A percentile compares a stretch with the other conserved stretches of the same genome.
These are phyloP conservation scores for Aplysina aerophoba DNA, from an alignment of 37 sponge, comb jelly and placozoan genomes.

Conservation along the genomic window DNA sequence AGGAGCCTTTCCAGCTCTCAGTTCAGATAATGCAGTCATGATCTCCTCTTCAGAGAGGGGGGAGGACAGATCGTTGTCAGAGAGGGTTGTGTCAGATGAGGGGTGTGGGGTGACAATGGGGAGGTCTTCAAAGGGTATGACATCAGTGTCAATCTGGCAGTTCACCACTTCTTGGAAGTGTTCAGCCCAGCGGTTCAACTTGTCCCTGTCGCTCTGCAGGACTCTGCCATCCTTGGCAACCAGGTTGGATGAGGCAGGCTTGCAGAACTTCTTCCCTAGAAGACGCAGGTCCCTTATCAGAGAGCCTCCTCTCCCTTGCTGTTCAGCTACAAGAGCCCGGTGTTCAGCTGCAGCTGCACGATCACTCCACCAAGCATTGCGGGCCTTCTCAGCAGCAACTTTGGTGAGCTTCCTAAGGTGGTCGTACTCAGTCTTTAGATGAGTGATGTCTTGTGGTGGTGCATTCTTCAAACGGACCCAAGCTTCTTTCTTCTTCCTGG, in stretches of 20 bases:
- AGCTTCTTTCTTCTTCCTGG: conserved; percentile 8
- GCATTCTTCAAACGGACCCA: conserved; percentile 16
- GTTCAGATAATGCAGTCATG: too few species aligned
- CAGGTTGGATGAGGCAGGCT: not conserved
- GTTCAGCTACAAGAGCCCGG: conserved; percentile 13
- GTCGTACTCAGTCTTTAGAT: conserved; percentile 6
- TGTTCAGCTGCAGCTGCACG: not conserved
- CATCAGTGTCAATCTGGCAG: not conserved
- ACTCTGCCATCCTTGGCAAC: not conserved
- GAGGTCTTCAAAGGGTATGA: not conserved
- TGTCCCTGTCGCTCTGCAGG: not conserved
- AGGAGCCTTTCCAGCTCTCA: too few species aligned
- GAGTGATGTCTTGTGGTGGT: not conserved
- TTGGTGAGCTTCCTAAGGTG: conserved; percentile 37
- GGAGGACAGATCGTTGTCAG: too few species aligned
- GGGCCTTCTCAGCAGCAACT: conserved; percentile 15
- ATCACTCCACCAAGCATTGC: not conserved
- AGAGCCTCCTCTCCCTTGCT: conserved; percentile 5
- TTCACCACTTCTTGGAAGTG: too few species aligned
- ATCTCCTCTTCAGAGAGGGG: too few species aligned
- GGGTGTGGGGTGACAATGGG: too few species aligned
- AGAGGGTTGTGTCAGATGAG: too few species aligned
- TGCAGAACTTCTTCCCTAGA: not conserved
- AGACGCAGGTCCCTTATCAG: not conserved
- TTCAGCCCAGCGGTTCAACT: not conserved